These are phyloP conservation scores for Augochlorella aurata DNA, from an alignment of 2,888 invertebrate genomes.

Conservation along the genomic window DNA sequence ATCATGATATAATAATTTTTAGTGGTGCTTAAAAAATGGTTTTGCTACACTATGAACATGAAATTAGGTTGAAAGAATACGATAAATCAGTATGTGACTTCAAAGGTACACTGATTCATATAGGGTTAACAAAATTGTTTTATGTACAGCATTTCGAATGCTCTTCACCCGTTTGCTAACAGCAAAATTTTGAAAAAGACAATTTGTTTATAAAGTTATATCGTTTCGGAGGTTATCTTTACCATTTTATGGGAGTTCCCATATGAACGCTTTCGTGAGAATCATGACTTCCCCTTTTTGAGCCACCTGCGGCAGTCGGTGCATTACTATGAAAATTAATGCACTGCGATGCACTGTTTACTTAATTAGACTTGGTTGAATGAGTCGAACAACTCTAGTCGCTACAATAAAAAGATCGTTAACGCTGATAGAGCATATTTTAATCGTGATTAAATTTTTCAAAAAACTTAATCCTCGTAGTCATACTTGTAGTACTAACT, in stretches of 20 bases:
- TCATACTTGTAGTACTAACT: too few species aligned
- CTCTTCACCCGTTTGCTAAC: too few species aligned
- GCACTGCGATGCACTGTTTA: background rate
- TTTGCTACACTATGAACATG: too few species aligned
- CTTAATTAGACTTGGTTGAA: background rate
- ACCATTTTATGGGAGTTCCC: background rate
- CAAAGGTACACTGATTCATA: too few species aligned
- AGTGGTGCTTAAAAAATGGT: too few species aligned
- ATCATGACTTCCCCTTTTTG: background rate
- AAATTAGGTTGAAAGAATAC: too few species aligned
- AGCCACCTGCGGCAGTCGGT: constrained; percentile 4
- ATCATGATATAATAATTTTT: too few species aligned
- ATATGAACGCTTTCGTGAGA: background rate
- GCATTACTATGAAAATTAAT: constrained; percentile 27
- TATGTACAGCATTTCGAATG: too few species aligned
- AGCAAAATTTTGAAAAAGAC: too few species aligned
- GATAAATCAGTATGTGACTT: too few species aligned
- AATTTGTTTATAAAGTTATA: background rate
- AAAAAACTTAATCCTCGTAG: background rate
- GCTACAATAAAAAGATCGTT: background rate
- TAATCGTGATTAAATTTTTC: background rate
- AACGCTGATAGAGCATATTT: background rate
- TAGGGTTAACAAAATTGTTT: too few species aligned
- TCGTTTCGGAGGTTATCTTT: background rate
- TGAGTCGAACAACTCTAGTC: background rate